Percentiles rank a stretch among this genome's conserved stretches.
These are phyloP conservation scores for Hylomyscus alleni DNA, from an alignment of 2,797 vertebrate genomes.

Conservation along the genomic window DNA sequence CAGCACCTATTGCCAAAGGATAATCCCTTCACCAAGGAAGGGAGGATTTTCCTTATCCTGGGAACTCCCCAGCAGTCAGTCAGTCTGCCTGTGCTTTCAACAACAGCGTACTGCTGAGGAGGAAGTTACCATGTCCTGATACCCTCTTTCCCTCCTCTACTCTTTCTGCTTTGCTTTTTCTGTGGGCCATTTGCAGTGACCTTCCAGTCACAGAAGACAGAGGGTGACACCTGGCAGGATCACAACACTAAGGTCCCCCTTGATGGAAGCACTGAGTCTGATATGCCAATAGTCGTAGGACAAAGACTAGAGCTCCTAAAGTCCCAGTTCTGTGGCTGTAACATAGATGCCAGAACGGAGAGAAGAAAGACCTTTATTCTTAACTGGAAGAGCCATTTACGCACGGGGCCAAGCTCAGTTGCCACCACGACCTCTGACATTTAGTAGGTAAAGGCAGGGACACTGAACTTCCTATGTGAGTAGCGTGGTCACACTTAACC, in stretches of 20 bases:
- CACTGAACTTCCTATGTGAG: not conserved
- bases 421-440: not conserved
- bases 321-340: not conserved
- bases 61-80: not conserved
- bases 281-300: not conserved
- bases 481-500: not conserved
- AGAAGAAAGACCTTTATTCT: conserved; percentile 29
- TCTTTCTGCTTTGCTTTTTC: conserved; percentile 8
- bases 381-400: not conserved
- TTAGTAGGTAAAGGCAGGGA: not conserved
- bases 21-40: not conserved
- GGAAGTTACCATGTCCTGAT: not conserved
- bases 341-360: not conserved
- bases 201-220: conserved; percentile 25
- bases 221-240: not conserved
- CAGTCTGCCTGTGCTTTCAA: conserved; percentile 49
- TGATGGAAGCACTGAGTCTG: not conserved
- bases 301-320: not conserved
- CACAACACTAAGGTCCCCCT: not conserved
- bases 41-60: conserved; percentile 21
- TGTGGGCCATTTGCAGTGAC: conserved; percentile 3
- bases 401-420: not conserved
- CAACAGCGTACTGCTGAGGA: conserved; percentile 35
- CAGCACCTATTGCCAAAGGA: not conserved
- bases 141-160: too few relatives aligned